Conservation (phyloP, 2,888 invertebrate genomes). For the Scaptomyza polygonia region DNA sequence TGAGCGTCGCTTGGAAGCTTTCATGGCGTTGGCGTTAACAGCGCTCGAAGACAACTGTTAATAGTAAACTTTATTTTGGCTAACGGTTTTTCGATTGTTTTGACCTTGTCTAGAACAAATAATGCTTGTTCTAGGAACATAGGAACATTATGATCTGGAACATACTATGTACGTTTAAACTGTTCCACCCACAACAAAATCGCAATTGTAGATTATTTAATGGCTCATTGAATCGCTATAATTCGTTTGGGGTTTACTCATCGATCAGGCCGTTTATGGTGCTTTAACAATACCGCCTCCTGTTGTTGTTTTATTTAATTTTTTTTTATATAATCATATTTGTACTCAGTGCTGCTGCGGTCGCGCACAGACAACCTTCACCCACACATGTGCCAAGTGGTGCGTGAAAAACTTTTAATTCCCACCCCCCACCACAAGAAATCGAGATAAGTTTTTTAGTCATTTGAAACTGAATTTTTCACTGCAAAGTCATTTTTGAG, state of each 20-base stretch:
- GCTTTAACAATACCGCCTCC: conserved; percentile 53
- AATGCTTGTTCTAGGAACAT: conserved; percentile 13
- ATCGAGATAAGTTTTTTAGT: not conserved
- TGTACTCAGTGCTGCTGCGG: conserved; percentile 36
- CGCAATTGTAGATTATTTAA: conserved; percentile 46
- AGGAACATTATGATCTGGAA: conserved; percentile 1
- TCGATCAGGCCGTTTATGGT: conserved; percentile 65
- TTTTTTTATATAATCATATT: conserved; percentile 28
- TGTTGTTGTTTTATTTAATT: conserved; percentile 30
- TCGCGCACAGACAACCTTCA: conserved; percentile 64
- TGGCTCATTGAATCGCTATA: conserved; percentile 66
- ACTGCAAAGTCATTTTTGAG: not conserved
- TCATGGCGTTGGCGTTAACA: conserved; percentile 44
- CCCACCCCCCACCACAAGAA: conserved; percentile 11
- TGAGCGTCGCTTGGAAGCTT: conserved; percentile 22
- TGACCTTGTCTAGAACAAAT: conserved; percentile 32
- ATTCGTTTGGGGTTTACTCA: conserved; percentile 57
- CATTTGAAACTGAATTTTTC: not conserved
- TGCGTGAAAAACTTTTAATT: conserved; percentile 54
- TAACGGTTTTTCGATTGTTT: conserved; percentile 34
- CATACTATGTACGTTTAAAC: not conserved
- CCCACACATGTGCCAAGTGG: conserved; percentile 68
- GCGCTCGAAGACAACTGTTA: conserved; percentile 11
- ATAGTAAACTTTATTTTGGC: conserved; percentile 5
- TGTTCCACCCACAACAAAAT: conserved; percentile 39